These are phyloP conservation scores for Schmidtea mediterranea DNA, from an alignment of 1,140 invertebrate genomes.

Conservation along the genomic window DNA sequence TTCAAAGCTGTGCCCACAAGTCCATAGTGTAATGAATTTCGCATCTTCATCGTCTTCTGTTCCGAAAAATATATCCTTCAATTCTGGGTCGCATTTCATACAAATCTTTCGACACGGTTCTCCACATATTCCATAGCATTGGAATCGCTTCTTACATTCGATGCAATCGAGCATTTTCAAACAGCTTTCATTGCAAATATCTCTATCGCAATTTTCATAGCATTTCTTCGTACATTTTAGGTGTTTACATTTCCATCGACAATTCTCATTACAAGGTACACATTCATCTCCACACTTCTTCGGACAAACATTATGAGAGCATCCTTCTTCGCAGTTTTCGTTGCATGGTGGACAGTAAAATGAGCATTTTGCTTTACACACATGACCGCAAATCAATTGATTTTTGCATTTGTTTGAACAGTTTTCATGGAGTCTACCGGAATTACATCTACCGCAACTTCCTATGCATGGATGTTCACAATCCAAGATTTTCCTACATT, in stretches of 20 bases:
- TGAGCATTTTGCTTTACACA: conserved; percentile 14
- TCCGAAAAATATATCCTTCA: conserved; percentile 32
- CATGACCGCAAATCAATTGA: conserved; percentile 23
- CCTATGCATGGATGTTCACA: conserved; percentile 36
- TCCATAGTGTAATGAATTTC: conserved; percentile 32
- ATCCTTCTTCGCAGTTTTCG: conserved; percentile 11
- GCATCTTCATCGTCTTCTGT: conserved; percentile 21
- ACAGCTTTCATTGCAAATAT: conserved; percentile 20
- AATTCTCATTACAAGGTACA: conserved; percentile 9
- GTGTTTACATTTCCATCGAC: not conserved
- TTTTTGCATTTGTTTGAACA: conserved; percentile 17
- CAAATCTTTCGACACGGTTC: conserved; percentile 33
- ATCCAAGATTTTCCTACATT: conserved; percentile 25
- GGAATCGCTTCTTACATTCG: not conserved
- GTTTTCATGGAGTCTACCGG: conserved; percentile 34
- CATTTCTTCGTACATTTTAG: conserved; percentile 19
- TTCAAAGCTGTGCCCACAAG: conserved; percentile 38
- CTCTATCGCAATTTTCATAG: conserved; percentile 29
- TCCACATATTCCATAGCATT: conserved; percentile 35
- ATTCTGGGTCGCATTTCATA: conserved; percentile 23
- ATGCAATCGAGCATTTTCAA: conserved; percentile 18
- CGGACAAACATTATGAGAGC: conserved; percentile 10
- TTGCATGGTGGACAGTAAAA: conserved; percentile 13
- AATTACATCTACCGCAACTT: conserved; percentile 32
- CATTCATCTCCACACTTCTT: conserved; percentile 11